Evolutionary conservation across 2,113 vertebrate species (phyloP).

Genomic region (Indicator maculatus): DNA sequence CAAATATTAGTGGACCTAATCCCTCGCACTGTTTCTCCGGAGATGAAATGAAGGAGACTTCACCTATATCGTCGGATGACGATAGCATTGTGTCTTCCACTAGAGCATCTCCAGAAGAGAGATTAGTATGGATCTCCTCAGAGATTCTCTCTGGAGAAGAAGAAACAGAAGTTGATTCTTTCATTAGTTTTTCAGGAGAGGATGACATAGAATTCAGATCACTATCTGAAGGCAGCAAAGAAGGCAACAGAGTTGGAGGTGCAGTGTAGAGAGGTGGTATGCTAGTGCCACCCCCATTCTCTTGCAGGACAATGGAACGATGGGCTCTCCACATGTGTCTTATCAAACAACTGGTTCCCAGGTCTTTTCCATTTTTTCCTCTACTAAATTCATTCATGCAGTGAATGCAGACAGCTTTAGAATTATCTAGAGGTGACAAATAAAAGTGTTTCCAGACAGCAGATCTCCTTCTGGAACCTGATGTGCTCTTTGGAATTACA

Average conservation of each 20-base stretch:
- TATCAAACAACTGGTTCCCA: slow-evolving; percentile 96
- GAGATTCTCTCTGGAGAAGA: slow-evolving; percentile 79
- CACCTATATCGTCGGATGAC: slow-evolving; percentile 79
- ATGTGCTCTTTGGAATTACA: slow-evolving; percentile 81
- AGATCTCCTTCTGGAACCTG: slow-evolving; percentile 89
- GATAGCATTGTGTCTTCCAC: slow-evolving; percentile 71
- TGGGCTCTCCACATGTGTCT: slow-evolving; percentile 97
- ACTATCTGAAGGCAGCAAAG: slow-evolving; percentile 78
- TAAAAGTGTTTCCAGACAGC: slow-evolving; percentile 99
- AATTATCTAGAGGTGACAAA: slow-evolving; percentile 91
- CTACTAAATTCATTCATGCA: slow-evolving; percentile 98
- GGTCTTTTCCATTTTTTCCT: slow-evolving; percentile 96
- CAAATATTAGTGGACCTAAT: slow-evolving; percentile 56
- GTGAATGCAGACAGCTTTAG: slow-evolving; percentile 97
- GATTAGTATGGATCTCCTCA: slow-evolving; percentile 75
- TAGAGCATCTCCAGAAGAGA: slow-evolving; percentile 72
- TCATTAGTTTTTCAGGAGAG: slow-evolving; percentile 85
- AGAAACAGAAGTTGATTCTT: slow-evolving; percentile 74
- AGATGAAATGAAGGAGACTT: slow-evolving; percentile 77
- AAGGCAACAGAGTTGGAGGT: slow-evolving; percentile 86
- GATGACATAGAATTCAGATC: slow-evolving; percentile 76
- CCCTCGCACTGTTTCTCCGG: slow-evolving; percentile 78
- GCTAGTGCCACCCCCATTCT: slow-evolving; percentile 87
- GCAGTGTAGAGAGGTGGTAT: slow-evolving; percentile 88
- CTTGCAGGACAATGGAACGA: slow-evolving; percentile 94